These are phyloP conservation scores for Oreonectes daqikongensis DNA, from an alignment of 2,797 vertebrate species.

Conservation along the genomic window DNA sequence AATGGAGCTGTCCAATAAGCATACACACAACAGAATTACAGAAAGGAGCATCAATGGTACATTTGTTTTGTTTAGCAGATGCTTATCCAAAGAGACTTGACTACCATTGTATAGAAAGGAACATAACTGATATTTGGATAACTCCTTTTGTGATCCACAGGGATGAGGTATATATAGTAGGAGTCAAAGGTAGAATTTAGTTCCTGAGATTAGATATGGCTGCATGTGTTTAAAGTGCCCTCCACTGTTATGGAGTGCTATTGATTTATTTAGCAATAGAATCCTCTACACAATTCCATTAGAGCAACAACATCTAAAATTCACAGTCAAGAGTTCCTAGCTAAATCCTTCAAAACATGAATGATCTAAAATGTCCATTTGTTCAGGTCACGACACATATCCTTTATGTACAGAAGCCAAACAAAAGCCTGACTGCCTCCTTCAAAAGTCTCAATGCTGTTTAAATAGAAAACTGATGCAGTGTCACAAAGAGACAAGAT, in stretches of 20 bases:
- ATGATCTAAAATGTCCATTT: constrained; percentile 1
- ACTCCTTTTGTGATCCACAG: no score
- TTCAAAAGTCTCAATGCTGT: constrained; percentile 7
- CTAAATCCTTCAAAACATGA: background rate
- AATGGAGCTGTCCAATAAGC: background rate
- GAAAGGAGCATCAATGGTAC: background rate
- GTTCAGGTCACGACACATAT: constrained; percentile 9
- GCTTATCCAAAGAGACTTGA: no score
- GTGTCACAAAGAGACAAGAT: constrained; percentile 28
- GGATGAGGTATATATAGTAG: no score
- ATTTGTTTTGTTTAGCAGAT: no score
- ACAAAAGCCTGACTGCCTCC: background rate
- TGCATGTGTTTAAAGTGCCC: constrained; percentile 39
- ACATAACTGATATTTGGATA: no score
- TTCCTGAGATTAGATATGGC: background rate
- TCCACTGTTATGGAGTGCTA: constrained; percentile 32
- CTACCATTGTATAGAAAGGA: no score
- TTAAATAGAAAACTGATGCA: constrained; percentile 40
- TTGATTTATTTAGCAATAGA: background rate
- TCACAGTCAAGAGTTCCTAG: background rate
- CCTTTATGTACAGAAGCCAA: constrained; percentile 23
- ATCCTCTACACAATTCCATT: background rate
- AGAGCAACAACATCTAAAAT: background rate
- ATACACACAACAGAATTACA: background rate
- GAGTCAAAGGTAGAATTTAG: background rate